phyloP scores from a whole-genome alignment of 2,113 vertebrate species.

The Vulpes vulpes region DNA sequence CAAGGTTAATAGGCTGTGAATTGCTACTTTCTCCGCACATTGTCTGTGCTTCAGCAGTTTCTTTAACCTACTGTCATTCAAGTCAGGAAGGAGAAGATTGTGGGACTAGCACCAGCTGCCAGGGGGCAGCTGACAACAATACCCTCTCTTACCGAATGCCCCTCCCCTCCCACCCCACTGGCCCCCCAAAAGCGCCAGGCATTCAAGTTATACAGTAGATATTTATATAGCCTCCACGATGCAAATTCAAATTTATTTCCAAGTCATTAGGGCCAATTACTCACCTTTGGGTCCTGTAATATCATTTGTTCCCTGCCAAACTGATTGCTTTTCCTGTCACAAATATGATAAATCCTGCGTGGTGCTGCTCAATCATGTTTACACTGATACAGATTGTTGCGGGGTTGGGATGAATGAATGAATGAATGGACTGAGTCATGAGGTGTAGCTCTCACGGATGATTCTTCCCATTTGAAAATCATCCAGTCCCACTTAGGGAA shows the following conservation, averaged over 20 bases:
- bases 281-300: conserved; percentile 68
- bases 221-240: conserved; percentile 44
- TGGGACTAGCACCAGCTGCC: conserved; percentile 58
- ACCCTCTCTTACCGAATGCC: neutral
- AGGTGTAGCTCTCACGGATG: neutral
- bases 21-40: conserved; percentile 69
- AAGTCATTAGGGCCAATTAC: conserved; percentile 76
- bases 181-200: neutral
- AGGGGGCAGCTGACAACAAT: conserved; percentile 35
- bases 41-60: conserved; percentile 70
- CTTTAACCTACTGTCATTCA: conserved; percentile 74
- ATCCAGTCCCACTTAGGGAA: neutral
- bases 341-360: conserved; percentile 58
- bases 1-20: conserved; percentile 79
- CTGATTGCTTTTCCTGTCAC: conserved; percentile 9
- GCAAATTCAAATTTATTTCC: conserved; percentile 69
- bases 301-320: conserved; percentile 69
- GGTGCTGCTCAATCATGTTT: neutral
- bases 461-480: neutral
- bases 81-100: conserved; percentile 53
- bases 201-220: conserved; percentile 30
- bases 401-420: neutral
- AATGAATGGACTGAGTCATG: conserved; percentile 13
- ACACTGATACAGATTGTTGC: neutral
- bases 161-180: neutral